phyloP scores from a whole-genome alignment of 2,113 vertebrate species.

The Chaetodon trifascialis region DNA sequence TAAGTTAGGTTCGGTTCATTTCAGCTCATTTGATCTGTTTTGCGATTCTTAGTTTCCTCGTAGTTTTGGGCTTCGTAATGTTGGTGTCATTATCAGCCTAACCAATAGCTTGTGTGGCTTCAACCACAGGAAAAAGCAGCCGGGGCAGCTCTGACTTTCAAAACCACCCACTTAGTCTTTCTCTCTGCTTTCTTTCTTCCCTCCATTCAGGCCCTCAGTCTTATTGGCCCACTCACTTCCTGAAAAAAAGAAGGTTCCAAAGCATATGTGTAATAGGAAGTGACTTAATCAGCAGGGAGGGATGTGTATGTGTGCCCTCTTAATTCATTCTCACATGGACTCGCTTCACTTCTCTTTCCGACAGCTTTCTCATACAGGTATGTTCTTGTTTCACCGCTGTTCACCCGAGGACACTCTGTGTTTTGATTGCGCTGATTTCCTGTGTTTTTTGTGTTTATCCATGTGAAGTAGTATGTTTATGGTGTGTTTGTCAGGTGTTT shows the following conservation, averaged over 20 bases:
- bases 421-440: not conserved
- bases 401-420: not conserved
- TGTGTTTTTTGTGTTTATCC: not conserved
- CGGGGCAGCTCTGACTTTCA: conserved; percentile 62
- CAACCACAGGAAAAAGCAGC: conserved; percentile 80
- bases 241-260: conserved; percentile 38
- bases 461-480: not conserved
- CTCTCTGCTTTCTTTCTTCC: conserved; percentile 53
- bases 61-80: not conserved
- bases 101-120: conserved; percentile 41
- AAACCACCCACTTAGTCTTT: conserved; percentile 56
- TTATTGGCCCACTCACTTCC: conserved; percentile 69
- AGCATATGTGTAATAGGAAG: conserved; percentile 67
- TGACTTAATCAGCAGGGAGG: conserved; percentile 56
- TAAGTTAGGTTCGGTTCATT: not conserved
- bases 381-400: not conserved
- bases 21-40: not conserved
- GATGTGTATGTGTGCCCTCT: conserved; percentile 19
- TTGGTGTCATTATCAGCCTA: not conserved
- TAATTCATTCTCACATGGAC: conserved; percentile 40
- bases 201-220: conserved; percentile 38
- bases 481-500: conserved; percentile 1
- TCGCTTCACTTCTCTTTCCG: conserved; percentile 2
- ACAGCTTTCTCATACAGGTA: conserved; percentile 39
- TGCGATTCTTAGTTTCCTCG: not conserved